Base-by-base conservation (phyloP, 2,113 vertebrate species). In the Arizona elegans region DNA sequence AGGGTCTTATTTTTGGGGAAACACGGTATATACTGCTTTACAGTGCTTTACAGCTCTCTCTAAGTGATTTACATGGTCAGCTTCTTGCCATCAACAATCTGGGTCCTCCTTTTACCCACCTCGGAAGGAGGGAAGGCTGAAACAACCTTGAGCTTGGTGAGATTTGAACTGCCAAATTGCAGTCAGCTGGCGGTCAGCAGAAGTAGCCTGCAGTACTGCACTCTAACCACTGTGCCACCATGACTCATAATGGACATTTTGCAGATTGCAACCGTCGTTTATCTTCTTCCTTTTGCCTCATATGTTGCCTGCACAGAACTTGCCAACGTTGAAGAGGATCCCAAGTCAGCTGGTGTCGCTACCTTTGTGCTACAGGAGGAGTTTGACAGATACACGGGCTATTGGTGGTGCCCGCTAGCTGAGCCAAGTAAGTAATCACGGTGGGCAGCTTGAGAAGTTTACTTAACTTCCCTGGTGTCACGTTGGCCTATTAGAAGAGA, bases 341-440 rank as follows among this genome's bases (percentile, higher is more conserved):
- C 98, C 33, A 97, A 97, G 92, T 98, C 98, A 81, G 98, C 98
- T 85, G 98, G 98, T 0, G 97, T 98, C 19, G 98, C 98, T 54
- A 98, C 98, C n/a, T 98, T 98, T 56, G 98, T 98, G 95, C 97
- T 98, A 90, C 98, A 98, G 94, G 98, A 98, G 93, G 98, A 98
- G 93, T 98, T 98, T 97, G 98, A 98, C 95, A 97, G 98, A 96
- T 98, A 98, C 90, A 98, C 98, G 19, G 98, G 98, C 90, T 98
- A 98, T 95, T 98, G 98, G 98, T 98, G 98, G 98, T 98, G 98
- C 95, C 98, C 98, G 24, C 93, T 95, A 88, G 97, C 97, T 90
- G 96, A 98, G 94, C 96, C 95, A 86, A 97, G 98, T 98, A 97
- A 98, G 98, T 90, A 33, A 70, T 24, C 50, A 58, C 62, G 9